Evolutionary conservation across 2,888 invertebrate species (phyloP), one percentile per base, ranked within the genome.

Genomic region (Calephelis perditalis): DNA sequence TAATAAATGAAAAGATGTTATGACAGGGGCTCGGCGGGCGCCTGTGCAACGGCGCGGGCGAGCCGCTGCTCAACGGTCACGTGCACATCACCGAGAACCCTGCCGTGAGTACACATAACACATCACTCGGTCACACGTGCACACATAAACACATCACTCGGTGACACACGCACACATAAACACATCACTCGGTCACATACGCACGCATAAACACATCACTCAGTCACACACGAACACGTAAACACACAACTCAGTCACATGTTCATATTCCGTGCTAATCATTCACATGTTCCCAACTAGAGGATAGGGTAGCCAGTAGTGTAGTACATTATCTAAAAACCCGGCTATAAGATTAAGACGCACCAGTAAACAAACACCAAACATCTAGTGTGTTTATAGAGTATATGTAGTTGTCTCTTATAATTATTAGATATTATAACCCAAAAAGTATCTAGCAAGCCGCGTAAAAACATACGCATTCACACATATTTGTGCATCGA

Each of bases 31-130:
- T 81, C 10, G 80, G 81, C 59, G 79, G 78, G 62, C 79, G 83
- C n/a, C 77, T 84, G 54, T 84, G 84, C 10, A 87, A 87, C 69
- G 82, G 84, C 15, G 87, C 82, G 1, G 88, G 85, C 5, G 87
- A 90, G 65, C 90, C 91, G 4, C 76, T 94, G 66, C 86, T 92
- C 15, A 93, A 92, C 70, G 93, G 92, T 0, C 91, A 92, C 68
- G 91, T 93, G 49, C 92, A 92, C 71, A 93, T 94, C 67, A 94
- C 93, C 52, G 94, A 94, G 81, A 94, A 94, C 82, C 94, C 94
- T 59, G 94, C 65, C 44, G 68, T 70, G 62, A 68, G 69, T 68
- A 61, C 47, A 58, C 40, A 26, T 26, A 7, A 26, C 10, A 44
- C 8, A 10, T 26, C 2, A 26, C 3, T 26, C 26, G 26, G 26